These are phyloP conservation scores for Labeo rohita DNA, from an alignment of 2,113 vertebrate species.

Conservation along the genomic window DNA sequence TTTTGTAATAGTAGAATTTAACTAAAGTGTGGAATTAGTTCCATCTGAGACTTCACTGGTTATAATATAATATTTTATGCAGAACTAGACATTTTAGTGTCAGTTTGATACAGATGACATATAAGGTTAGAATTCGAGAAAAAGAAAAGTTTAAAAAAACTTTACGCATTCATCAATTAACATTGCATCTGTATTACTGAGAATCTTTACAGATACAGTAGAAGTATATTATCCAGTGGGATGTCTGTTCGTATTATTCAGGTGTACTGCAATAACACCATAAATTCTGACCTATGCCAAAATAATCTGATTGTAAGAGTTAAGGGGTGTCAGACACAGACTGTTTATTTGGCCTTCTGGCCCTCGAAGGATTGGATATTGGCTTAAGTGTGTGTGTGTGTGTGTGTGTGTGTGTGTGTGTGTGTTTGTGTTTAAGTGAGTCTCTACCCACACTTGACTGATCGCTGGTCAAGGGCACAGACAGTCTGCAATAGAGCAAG, in stretches of 20 bases:
- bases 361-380: slow-evolving; percentile 22
- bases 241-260: background rate
- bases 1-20: no score
- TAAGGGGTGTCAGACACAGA: background rate
- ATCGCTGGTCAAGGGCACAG: slow-evolving; percentile 40
- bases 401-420: background rate
- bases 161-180: background rate
- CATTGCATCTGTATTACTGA: background rate
- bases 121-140: background rate
- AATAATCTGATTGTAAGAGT: slow-evolving; percentile 7
- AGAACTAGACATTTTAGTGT: no score
- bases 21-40: background rate
- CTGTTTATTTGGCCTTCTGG: slow-evolving; percentile 29
- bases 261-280: background rate
- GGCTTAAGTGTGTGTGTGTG: background rate
- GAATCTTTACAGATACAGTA: background rate
- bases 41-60: background rate
- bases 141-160: background rate
- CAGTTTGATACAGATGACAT: background rate
- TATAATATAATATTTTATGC: background rate
- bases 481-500: slow-evolving; percentile 27
- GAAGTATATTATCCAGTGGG: background rate
- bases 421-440: background rate
- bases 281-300: slow-evolving; percentile 3
- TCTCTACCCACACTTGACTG: slow-evolving; percentile 13